Conservation (phyloP, 1,140 invertebrate genomes). For the Proctacanthus coquilletti region DNA sequence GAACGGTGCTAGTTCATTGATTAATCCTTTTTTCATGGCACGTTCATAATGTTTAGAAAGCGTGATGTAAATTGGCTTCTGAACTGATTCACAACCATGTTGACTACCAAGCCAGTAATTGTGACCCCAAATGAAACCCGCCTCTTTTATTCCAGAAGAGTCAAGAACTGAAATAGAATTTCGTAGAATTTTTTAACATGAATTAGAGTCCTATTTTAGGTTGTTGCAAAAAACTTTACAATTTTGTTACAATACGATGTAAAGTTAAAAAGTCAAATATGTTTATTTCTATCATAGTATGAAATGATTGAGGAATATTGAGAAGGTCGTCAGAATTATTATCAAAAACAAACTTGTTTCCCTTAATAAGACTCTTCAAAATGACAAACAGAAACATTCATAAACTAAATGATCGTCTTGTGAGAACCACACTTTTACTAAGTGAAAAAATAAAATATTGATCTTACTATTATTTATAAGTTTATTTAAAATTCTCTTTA, state of each 20-base stretch:
- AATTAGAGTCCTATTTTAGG: not conserved
- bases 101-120: conserved; percentile 28
- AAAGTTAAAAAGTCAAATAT: not conserved
- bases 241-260: not conserved
- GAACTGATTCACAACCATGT: conserved; percentile 15
- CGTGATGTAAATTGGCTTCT: conserved; percentile 16
- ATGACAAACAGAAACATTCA: too few species aligned
- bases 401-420: too few species aligned
- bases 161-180: conserved; percentile 17
- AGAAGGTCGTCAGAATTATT: not conserved
- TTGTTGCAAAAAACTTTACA: not conserved
- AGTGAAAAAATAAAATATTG: too few species aligned
- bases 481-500: too few species aligned
- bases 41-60: conserved; percentile 20
- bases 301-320: not conserved
- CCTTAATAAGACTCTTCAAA: too few species aligned
- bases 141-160: conserved; percentile 20
- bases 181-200: conserved; percentile 1
- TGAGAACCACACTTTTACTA: too few species aligned
- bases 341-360: too few species aligned
- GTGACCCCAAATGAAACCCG: conserved; percentile 26
- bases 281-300: not conserved
- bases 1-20: conserved; percentile 21
- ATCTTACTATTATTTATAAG: too few species aligned
- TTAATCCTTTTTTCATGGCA: conserved; percentile 19